Evolutionary conservation across 2,888 invertebrate genomes (phyloP), one percentile per base, ranked within the genome.

Genomic region (Coelinius sp.): DNA sequence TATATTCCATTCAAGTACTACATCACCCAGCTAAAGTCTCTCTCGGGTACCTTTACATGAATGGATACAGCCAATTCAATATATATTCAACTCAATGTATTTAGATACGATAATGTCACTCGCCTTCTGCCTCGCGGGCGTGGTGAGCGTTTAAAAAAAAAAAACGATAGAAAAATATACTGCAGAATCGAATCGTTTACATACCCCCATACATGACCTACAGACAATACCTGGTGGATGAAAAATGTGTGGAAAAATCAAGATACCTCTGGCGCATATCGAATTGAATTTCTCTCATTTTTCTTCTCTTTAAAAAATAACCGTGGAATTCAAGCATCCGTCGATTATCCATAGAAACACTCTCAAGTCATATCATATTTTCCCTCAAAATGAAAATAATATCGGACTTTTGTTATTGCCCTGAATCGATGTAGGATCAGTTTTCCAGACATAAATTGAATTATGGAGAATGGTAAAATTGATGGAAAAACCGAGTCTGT

Each of bases 101-200:
- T 59, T 59, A 59, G 59, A 59, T 35, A 59, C 59, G 59, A 59
- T 59, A 59, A 59, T 31, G 59, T 59, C 59, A 35, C 59, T 59
- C 35, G 59, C 59, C 59, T 31, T 59, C 59, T 59, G 59, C 35
- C 31, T 25, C 27, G n/a, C 24, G 25, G 31, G 17, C 20, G 17
- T 49, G 46, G 46, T 49, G 46, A 49, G 10, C 46, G 20, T 5
- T 49, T 14, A 17, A 17, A 46, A 20, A 49, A 49, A 49, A 1
- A 8, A 17, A 1, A 14, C 3, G 46, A 49, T 49, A 49, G 20
- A 17, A 49, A 41, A 49, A 49, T 49, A 14, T 49, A 20, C 31
- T 59, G 59, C 10, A 17, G 22, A 35, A 59, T 59, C 17, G 59
- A 59, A 25, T 59, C 31, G 31, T 35, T 14, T 14, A 14, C 8